Evolutionary conservation across 2,113 vertebrate species (phyloP).

Genomic region (Lepus europaeus): DNA sequence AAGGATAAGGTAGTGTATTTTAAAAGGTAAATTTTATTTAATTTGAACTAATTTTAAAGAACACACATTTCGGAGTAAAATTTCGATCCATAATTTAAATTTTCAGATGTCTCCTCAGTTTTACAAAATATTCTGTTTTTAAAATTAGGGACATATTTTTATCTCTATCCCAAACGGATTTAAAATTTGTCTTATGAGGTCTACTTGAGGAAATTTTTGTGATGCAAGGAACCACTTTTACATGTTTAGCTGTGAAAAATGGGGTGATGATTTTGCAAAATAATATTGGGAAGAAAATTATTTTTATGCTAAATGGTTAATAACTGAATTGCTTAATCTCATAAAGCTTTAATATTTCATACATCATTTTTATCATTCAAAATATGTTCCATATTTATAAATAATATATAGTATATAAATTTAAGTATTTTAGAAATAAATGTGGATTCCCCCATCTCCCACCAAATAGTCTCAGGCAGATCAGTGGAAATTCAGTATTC

Average conservation of each 20-base stretch:
- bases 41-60: slow-evolving; percentile 42
- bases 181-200: slow-evolving; percentile 5
- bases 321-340: slow-evolving; percentile 43
- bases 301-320: slow-evolving; percentile 14
- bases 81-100: slow-evolving; percentile 4
- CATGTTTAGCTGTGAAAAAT: not conserved
- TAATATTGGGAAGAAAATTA: not conserved
- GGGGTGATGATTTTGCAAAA: slow-evolving; percentile 16
- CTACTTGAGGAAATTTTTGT: not conserved
- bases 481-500: not conserved
- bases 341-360: slow-evolving; percentile 14
- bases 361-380: slow-evolving; percentile 22
- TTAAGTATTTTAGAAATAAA: slow-evolving; percentile 53
- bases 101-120: slow-evolving; percentile 4
- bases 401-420: not conserved
- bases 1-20: not conserved
- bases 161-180: not conserved
- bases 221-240: not conserved
- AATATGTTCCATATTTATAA: slow-evolving; percentile 23
- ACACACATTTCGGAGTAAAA: not conserved
- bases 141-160: slow-evolving; percentile 30
- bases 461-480: not conserved
- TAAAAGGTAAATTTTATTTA: not conserved
- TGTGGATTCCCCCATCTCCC: not conserved
- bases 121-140: not conserved